Evolutionary conservation across 2,797 vertebrate species (phyloP), one percentile per base, ranked within the genome.

Genomic region (Xiphorhynchus erythropygius): DNA sequence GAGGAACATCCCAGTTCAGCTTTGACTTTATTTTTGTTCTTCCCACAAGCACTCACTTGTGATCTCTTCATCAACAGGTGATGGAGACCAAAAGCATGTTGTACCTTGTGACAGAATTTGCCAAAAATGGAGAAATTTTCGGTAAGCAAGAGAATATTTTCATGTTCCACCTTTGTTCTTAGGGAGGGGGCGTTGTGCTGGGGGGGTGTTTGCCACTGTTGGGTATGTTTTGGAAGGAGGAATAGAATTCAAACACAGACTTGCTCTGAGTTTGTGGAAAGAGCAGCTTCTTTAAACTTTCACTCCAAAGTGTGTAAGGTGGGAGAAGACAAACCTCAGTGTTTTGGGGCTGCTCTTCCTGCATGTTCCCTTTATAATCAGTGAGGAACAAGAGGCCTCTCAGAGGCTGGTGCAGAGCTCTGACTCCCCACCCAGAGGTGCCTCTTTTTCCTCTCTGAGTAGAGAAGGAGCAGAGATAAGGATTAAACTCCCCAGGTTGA

Each of bases 31-130:
- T 44, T n/a, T n/a, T 75, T 53, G 22, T 7, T 70, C 18, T 87
- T 75, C 60, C 28, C 11, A 5, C 25, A 35, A 57, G 7, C 55
- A 73, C 83, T 97, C 91, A 96, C 2, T 4, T 62, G 53, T 27
- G 18, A 78, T 94, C 96, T 96, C 35, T 96, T 53, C 80, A 69
- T 86, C 94, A 82, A 89, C 98, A 99, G 99, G 99, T 99, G 97
- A 99, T 99, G 99, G 99, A 99, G 98, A 99, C 99, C 84, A 99
- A 99, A 98, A 99, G 99, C 97, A 99, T 99, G 99, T 98, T 99
- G 96, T 99, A 99, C 97, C 98, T 99, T 57, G 99, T 99, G 97
- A 99, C 99, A 17, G 99, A 99, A 97, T 99, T 99, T 95, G 99
- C 99, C 97, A 99, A 99, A 98, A 99, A 99, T 56, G 99, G 99